phyloP scores from a whole-genome alignment of 2,797 vertebrate species.

The Gallinago stenura region DNA sequence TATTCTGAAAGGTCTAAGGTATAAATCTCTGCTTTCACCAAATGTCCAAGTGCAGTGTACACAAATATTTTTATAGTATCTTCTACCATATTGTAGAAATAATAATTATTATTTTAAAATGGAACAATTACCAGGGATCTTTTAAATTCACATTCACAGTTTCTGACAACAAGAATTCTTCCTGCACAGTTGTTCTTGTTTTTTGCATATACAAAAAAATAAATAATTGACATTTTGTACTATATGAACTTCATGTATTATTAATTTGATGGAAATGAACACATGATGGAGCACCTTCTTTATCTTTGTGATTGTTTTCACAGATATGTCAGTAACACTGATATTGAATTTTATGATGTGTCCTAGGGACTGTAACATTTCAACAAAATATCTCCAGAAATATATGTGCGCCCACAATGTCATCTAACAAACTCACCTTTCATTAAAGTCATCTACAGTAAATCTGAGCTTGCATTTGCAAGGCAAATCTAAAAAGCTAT shows the following conservation, averaged over 20 bases:
- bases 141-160: not conserved
- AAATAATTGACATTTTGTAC: conserved; percentile 75
- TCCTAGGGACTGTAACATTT: conserved; percentile 57
- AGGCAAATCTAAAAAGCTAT: conserved; percentile 54
- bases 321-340: conserved; percentile 63
- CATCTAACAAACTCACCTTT: conserved; percentile 58
- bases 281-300: conserved; percentile 73
- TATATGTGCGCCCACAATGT: conserved; percentile 23
- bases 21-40: not conserved
- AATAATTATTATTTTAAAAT: not conserved
- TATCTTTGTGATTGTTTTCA: conserved; percentile 69
- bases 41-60: not conserved
- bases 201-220: conserved; percentile 69
- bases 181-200: not conserved
- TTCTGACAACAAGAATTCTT: conserved; percentile 10
- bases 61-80: not conserved
- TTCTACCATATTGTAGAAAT: not conserved
- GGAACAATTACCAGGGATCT: not conserved
- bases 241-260: conserved; percentile 72
- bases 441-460: conserved; percentile 50
- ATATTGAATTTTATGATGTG: conserved; percentile 58
- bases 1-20: not conserved
- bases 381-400: conserved; percentile 61
- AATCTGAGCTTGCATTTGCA: conserved; percentile 57
- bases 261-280: conserved; percentile 75